These are phyloP conservation scores for Tillus elongatus DNA, from an alignment of 2,888 invertebrate genomes.

Conservation along the genomic window DNA sequence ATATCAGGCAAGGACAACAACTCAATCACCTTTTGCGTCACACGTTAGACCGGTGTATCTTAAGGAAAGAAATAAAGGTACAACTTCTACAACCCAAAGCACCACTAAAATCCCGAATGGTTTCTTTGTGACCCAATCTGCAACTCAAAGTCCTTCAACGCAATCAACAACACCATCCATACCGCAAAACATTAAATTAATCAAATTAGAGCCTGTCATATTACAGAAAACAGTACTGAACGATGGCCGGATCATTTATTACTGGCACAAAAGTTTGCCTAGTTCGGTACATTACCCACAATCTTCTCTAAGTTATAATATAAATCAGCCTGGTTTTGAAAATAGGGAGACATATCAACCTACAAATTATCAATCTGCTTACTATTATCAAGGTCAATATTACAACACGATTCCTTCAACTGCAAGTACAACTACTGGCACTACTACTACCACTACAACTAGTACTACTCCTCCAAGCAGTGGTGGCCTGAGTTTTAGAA, in stretches of 20 bases:
- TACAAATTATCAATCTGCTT: neutral
- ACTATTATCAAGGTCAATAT: neutral
- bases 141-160: no score
- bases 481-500: slow-evolving; percentile 13
- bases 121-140: slow-evolving; percentile 32
- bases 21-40: neutral
- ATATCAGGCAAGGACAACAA: slow-evolving; percentile 4
- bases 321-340: neutral
- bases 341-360: neutral
- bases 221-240: slow-evolving; percentile 36
- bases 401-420: slow-evolving; percentile 2
- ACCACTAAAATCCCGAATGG: slow-evolving; percentile 22
- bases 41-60: slow-evolving; percentile 11
- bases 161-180: slow-evolving; percentile 16
- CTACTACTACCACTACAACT: slow-evolving; percentile 17
- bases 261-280: slow-evolving; percentile 36
- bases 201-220: slow-evolving; percentile 38
- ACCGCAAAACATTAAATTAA: slow-evolving; percentile 29
- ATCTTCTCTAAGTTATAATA: neutral
- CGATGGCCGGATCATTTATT: slow-evolving; percentile 36
- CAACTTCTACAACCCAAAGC: slow-evolving; percentile 7
- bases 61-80: slow-evolving; percentile 9
- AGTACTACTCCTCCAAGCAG: slow-evolving; percentile 10
- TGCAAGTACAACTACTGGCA: no score
- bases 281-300: slow-evolving; percentile 21